Evolutionary conservation across 2,113 vertebrate species (phyloP).

Genomic region (Rhagologus leucostigma): DNA sequence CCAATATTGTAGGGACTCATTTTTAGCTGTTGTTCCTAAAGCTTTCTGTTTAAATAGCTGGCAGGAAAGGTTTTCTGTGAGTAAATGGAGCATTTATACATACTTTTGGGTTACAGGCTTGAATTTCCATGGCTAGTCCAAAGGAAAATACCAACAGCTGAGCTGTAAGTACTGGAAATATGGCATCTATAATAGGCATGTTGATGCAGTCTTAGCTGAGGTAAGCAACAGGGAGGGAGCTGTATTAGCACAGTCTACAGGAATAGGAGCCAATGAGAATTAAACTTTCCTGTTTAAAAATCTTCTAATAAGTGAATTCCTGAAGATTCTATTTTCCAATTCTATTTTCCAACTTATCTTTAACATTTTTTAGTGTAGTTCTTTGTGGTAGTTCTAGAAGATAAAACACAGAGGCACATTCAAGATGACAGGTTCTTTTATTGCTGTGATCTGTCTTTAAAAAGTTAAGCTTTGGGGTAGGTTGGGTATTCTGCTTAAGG

Average conservation of each 20-base stretch:
- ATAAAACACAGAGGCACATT: neutral
- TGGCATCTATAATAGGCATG: conserved; percentile 26
- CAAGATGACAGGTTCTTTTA: neutral
- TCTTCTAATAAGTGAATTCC: conserved; percentile 18
- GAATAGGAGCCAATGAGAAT: conserved; percentile 26
- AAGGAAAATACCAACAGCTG: conserved; percentile 43
- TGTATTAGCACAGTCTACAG: neutral
- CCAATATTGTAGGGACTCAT: neutral
- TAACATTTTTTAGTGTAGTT: neutral
- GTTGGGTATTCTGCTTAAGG: neutral
- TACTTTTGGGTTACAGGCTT: conserved; percentile 14
- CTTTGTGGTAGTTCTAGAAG: neutral
- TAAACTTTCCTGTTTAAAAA: neutral
- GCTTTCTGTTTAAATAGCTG: conserved; percentile 21
- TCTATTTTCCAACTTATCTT: conserved; percentile 20
- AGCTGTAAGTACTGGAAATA: conserved; percentile 53
- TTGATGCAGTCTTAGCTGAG: conserved; percentile 1
- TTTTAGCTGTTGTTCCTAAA: conserved; percentile 29
- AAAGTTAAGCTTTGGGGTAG: neutral
- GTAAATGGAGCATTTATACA: conserved; percentile 46
- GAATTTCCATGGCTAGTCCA: conserved; percentile 6
- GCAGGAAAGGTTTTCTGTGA: neutral
- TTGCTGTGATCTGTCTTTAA: neutral
- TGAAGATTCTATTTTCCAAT: neutral
- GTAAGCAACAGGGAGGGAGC: neutral